A percentile compares a stretch with the other conserved stretches of the same genome.
Evolutionary conservation across 2,113 vertebrate species (phyloP).

Genomic region (Grammomys dolichurus): DNA sequence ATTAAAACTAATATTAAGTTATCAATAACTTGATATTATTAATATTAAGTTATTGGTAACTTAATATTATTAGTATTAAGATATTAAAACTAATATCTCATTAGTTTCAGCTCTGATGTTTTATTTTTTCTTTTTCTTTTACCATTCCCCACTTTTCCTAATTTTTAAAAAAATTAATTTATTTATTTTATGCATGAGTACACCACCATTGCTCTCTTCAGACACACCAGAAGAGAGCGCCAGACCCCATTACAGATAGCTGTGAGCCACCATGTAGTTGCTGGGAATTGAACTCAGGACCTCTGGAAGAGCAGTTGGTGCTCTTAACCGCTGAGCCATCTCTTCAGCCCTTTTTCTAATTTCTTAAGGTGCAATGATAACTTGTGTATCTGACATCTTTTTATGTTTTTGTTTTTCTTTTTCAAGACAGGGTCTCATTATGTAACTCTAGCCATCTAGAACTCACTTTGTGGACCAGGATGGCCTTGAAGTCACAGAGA

Average conservation of each 20-base stretch:
- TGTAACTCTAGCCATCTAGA: background rate
- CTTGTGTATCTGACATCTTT: background rate
- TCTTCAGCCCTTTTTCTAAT: background rate
- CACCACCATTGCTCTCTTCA: too few relatives aligned
- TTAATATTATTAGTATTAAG: too few relatives aligned
- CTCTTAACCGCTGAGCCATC: too few relatives aligned
- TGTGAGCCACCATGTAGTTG: too few relatives aligned
- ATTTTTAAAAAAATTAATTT: background rate
- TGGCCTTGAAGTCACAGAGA: background rate
- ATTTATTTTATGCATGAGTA: too few relatives aligned
- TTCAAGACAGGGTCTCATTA: background rate
- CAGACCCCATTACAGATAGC: too few relatives aligned
- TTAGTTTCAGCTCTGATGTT: background rate
- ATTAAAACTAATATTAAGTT: background rate
- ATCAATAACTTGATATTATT: too few relatives aligned
- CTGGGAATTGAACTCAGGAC: too few relatives aligned
- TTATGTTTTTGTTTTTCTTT: background rate
- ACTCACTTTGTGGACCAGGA: background rate
- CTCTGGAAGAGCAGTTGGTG: too few relatives aligned
- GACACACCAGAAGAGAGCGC: too few relatives aligned
- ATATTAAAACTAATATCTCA: background rate
- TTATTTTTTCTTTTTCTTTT: background rate
- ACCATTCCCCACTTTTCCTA: background rate
- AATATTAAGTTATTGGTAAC: too few relatives aligned
- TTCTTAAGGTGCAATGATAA: background rate